Conservation (phyloP, 1,140 invertebrate species). For the Dinoponera quadriceps region DNA sequence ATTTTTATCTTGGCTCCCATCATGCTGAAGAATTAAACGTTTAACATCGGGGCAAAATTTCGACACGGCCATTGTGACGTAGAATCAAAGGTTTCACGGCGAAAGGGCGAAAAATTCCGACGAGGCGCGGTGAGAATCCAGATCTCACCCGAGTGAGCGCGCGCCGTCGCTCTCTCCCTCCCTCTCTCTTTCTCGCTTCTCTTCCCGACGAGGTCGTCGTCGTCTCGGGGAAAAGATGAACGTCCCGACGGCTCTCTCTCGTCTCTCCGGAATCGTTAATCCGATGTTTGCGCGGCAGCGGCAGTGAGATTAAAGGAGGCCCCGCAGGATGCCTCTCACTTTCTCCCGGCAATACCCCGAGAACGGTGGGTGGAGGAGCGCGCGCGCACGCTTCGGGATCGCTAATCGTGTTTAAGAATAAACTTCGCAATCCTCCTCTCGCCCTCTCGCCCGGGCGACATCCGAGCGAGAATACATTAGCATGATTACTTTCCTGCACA, state of each 20-base stretch:
- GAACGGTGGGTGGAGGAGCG: background rate
- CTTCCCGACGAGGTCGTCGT: background rate
- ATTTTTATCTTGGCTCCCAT: too few relatives aligned
- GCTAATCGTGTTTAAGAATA: constrained; percentile 76
- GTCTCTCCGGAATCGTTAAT: constrained; percentile 65
- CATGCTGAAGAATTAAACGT: too few relatives aligned
- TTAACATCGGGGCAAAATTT: too few relatives aligned
- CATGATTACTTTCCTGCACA: constrained; percentile 75
- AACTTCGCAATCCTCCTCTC: constrained; percentile 64
- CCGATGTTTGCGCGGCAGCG: constrained; percentile 52
- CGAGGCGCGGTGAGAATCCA: too few relatives aligned
- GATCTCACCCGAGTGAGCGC: too few relatives aligned
- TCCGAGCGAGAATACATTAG: constrained; percentile 73
- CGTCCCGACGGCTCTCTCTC: constrained; percentile 10
- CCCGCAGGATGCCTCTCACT: constrained; percentile 45
- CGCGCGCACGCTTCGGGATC: constrained; percentile 64
- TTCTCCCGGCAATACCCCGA: constrained; percentile 27
- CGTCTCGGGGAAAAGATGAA: constrained; percentile 24
- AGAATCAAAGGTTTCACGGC: too few relatives aligned
- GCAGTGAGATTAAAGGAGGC: constrained; percentile 64
- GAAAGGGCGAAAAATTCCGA: too few relatives aligned
- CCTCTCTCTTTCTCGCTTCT: constrained; percentile 13
- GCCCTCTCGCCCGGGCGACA: constrained; percentile 41
- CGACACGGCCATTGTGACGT: too few relatives aligned
- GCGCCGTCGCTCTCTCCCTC: background rate